Conservation (phyloP, 1,140 invertebrate species). For the Diprion similis region DNA sequence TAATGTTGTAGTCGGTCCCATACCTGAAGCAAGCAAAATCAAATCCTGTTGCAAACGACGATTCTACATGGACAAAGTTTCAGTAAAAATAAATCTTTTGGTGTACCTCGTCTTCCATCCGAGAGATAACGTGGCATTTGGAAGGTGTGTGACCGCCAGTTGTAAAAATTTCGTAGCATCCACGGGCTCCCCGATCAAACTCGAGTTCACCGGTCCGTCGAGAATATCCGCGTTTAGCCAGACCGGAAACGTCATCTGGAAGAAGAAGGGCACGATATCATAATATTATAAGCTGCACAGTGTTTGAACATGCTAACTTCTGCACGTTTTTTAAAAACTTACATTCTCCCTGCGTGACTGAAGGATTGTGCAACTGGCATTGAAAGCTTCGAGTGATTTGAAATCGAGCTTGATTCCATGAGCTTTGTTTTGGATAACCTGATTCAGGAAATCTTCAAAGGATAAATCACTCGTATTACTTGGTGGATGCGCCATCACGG, state of each 20-base stretch:
- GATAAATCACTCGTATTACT: conserved; percentile 75
- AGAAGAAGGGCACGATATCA: conserved; percentile 23
- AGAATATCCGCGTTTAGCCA: conserved; percentile 92
- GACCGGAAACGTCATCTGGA: conserved; percentile 75
- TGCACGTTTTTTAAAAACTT: conserved; percentile 26
- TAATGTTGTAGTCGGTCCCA: conserved; percentile 42
- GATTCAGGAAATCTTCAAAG: conserved; percentile 74
- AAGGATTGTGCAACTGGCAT: conserved; percentile 68
- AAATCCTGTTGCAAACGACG: neutral
- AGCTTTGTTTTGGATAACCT: conserved; percentile 61
- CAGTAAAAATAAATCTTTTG: neutral
- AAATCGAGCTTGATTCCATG: conserved; percentile 91
- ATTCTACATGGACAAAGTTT: neutral
- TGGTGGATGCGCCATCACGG: conserved; percentile 90
- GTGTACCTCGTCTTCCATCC: conserved; percentile 83
- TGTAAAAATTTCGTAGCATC: conserved; percentile 72
- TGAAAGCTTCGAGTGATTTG: conserved; percentile 81
- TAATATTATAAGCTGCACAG: conserved; percentile 5
- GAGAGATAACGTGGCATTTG: conserved; percentile 76
- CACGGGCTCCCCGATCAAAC: conserved; percentile 62
- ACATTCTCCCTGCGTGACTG: conserved; percentile 57
- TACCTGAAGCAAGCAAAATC: conserved; percentile 40
- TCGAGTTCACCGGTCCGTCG: conserved; percentile 74
- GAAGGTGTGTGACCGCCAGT: conserved; percentile 65
- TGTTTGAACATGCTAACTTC: neutral